Evolutionary conservation across 1,140 invertebrate genomes (phyloP), one percentile per base, ranked within the genome.

Genomic region (Neomicropteryx cornuta): DNA sequence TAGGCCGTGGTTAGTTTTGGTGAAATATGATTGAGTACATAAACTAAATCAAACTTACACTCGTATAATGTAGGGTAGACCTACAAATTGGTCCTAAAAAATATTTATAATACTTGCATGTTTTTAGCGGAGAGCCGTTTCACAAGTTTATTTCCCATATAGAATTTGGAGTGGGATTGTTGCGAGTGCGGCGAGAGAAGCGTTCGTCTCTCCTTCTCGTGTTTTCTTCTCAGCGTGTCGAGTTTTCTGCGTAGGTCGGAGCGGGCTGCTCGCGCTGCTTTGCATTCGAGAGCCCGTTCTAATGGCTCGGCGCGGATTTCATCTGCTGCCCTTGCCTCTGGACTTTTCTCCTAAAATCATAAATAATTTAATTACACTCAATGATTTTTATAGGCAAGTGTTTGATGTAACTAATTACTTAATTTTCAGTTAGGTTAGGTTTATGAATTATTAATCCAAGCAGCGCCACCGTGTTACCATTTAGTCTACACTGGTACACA

Each of bases 191-290:
- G 56, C 1, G 70, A 61, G 1, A 62, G 50, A 37, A 55, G 52
- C 0, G 66, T 60, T n/a, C 63, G 67, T 50, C 75, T 77, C 45
- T 83, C 78, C 65, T 91, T 92, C 40, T 92, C 87, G 50, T 87
- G 80, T 52, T 93, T 94, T 53, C 89, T 87, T 30, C 76, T 69
- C 30, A 95, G 52, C 24, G 74, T 70, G 43, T 92, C 87, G 29
- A 96, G 57, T 55, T 94, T 93, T 52, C 91, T 88, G 23, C 92
- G 86, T 14, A 92, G 57, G 56, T 95, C 89, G 1, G 73, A 46
- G 13, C 79, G 75, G 47, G 90, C 87, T 47, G 94, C 89, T 20
- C 74, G 75, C 3, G 91, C 84, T 18, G 72, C 50, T 66, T 94
- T 94, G 51, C 79, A 78, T 4, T 84, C 79, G 48, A 88, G 73